phyloP scores from a whole-genome alignment of 1,140 invertebrate species.

The Scaptomyza graminum region DNA sequence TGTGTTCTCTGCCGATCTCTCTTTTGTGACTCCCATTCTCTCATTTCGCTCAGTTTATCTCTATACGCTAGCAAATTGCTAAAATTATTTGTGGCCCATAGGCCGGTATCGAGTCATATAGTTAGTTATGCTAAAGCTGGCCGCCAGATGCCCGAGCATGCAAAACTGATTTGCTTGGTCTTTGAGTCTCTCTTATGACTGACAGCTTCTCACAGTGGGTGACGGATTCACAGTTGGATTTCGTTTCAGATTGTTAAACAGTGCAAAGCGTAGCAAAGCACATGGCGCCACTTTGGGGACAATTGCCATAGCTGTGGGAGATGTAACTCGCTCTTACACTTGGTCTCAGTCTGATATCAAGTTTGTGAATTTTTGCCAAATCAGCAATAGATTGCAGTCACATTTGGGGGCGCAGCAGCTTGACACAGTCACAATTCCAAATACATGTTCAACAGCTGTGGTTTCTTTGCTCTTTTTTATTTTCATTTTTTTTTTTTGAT shows the following conservation, averaged over 20 bases:
- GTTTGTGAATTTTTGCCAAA: slow-evolving; percentile 41
- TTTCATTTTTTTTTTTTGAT: not conserved
- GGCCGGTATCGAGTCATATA: slow-evolving; percentile 52
- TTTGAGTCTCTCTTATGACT: slow-evolving; percentile 21
- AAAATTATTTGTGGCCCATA: slow-evolving; percentile 69
- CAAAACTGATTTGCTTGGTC: slow-evolving; percentile 70
- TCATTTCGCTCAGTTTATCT: not conserved
- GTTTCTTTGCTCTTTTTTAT: not conserved
- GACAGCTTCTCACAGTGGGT: slow-evolving; percentile 67
- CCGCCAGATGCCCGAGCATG: slow-evolving; percentile 24
- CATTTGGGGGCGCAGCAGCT: slow-evolving; percentile 41
- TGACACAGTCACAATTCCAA: slow-evolving; percentile 18
- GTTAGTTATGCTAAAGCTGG: slow-evolving; percentile 66
- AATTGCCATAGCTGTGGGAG: slow-evolving; percentile 42
- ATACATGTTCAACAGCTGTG: slow-evolving; percentile 2
- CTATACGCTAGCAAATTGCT: slow-evolving; percentile 50
- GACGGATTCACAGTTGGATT: slow-evolving; percentile 45
- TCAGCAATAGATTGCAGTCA: slow-evolving; percentile 63
- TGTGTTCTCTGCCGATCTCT: slow-evolving; percentile 28
- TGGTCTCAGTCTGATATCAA: not conserved
- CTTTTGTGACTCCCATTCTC: not conserved
- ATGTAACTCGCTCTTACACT: slow-evolving; percentile 10
- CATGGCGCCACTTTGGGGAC: slow-evolving; percentile 49
- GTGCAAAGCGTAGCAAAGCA: slow-evolving; percentile 15
- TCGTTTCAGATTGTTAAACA: not conserved